Evolutionary conservation across 2,888 invertebrate genomes (phyloP), one percentile per base, ranked within the genome.

Genomic region (Chrysotoxum bicinctum): DNA sequence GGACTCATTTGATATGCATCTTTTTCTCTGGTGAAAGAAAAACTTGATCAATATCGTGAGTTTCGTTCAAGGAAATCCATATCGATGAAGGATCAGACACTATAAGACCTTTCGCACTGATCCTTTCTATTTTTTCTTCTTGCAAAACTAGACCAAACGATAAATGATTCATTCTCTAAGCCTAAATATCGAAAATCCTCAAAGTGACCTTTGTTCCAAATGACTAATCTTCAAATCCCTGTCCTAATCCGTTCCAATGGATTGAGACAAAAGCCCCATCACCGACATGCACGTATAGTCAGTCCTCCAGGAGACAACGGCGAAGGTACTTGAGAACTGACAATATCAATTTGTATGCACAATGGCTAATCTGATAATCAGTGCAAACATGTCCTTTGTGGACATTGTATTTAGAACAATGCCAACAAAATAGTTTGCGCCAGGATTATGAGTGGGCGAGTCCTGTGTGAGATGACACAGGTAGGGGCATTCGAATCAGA

Each of bases 291-390:
- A 50, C 23, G 23, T 10, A 12, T 30, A 26, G 26, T 26, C 2
- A 58, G n/a, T 50, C 35, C 21, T 50, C 3, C 10, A 66, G 35
- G 35, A 50, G 19, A 45, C 64, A 64, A 30, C 45, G 9, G 9
- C 14, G 62, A 85, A 87, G 43, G 90, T 90, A 91, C 90, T 91
- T 91, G 91, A 91, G 90, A 90, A 90, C 90, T 91, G 90, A 91
- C 91, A 90, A 90, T 90, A 91, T 91, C 91, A 91, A 91, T 91
- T 91, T 91, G 91, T 91, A 89, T 89, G 88, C 89, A 91, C 92
- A 91, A 91, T 91, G 89, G 88, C 89, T 90, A 91, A 91, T 91
- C 91, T 90, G 89, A 90, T 91, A 91, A 91, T 91, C 91, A 91
- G 90, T 90, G 90, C 90, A 91, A 91, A 91, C 91, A 91, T 89